These are phyloP conservation scores for Anoplius nigerrimus DNA, from an alignment of 2,888 invertebrate genomes.

Conservation along the genomic window DNA sequence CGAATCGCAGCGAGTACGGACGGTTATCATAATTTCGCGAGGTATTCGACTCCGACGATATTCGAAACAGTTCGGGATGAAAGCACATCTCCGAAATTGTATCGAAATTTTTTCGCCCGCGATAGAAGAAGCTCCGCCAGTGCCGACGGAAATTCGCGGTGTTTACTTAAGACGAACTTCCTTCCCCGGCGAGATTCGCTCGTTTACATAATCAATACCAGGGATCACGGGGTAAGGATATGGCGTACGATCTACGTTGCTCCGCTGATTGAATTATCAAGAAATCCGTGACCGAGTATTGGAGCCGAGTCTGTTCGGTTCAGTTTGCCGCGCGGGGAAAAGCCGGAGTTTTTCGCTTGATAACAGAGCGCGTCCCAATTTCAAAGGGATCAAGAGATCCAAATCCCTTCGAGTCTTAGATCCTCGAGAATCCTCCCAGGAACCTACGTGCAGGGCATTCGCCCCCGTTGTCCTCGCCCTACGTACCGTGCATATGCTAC, in stretches of 20 bases:
- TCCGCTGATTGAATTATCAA: constrained; percentile 31
- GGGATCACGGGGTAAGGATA: constrained; percentile 9
- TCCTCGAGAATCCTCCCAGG: constrained; percentile 2
- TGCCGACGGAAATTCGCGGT: no score
- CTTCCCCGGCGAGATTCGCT: no score
- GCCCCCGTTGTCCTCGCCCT: background rate
- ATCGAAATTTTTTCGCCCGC: no score
- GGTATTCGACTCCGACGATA: no score
- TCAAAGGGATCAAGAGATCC: constrained; percentile 40
- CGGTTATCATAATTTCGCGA: no score
- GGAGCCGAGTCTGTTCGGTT: constrained; percentile 26
- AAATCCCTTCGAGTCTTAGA: constrained; percentile 28
- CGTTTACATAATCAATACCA: no score
- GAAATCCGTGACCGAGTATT: constrained; percentile 35
- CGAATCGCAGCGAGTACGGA: background rate
- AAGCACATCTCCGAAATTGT: no score
- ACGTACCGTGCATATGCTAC: background rate
- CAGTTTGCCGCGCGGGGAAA: constrained; percentile 19
- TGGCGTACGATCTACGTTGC: constrained; percentile 17
- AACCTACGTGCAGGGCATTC: background rate
- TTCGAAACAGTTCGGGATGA: no score
- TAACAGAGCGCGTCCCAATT: constrained; percentile 41
- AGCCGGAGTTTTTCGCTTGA: constrained; percentile 32
- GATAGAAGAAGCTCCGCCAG: no score
- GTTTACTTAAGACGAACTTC: no score